Evolutionary conservation across 2,888 invertebrate species (phyloP).

Genomic region (Mayetiola destructor): DNA sequence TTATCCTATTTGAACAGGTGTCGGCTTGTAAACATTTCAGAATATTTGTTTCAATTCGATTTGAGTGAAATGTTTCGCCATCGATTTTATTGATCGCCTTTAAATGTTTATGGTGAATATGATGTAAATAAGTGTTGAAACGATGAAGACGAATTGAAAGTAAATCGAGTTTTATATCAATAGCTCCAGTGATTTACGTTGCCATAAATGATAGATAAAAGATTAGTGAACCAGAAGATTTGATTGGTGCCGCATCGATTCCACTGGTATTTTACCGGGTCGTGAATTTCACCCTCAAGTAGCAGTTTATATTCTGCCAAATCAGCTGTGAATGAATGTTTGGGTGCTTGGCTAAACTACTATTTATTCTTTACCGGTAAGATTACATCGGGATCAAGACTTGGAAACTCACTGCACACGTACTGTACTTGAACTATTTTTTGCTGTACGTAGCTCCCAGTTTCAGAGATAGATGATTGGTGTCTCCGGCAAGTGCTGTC

Average conservation of each 20-base stretch:
- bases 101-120: background rate
- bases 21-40: background rate
- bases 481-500: no score
- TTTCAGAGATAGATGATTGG: no score
- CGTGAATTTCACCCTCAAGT: constrained; percentile 24
- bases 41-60: background rate
- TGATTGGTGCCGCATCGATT: constrained; percentile 19
- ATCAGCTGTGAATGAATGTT: constrained; percentile 26
- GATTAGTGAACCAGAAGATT: constrained; percentile 24
- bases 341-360: constrained; percentile 28
- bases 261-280: constrained; percentile 23
- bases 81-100: background rate
- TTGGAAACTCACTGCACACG: no score
- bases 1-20: background rate
- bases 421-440: no score
- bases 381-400: no score
- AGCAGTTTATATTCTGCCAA: constrained; percentile 25
- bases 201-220: background rate
- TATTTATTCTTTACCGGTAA: background rate
- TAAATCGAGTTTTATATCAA: background rate
- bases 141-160: background rate
- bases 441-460: no score
- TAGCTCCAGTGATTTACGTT: background rate
- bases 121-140: background rate
- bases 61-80: background rate